These are phyloP conservation scores for Cryptus armator DNA, from an alignment of 2,888 invertebrate genomes.

Conservation along the genomic window DNA sequence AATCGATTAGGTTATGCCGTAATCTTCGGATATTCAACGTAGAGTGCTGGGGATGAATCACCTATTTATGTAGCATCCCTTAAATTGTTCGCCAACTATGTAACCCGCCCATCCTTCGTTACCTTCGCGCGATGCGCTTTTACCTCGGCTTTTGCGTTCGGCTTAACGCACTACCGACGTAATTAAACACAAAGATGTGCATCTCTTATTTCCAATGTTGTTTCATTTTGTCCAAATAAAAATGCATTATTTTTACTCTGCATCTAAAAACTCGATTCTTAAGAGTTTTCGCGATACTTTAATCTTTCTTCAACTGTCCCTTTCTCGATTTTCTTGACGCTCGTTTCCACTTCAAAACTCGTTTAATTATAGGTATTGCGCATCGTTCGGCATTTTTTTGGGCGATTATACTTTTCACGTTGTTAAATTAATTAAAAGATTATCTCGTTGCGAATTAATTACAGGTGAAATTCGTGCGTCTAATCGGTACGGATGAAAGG, in stretches of 20 bases:
- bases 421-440: background rate
- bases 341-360: background rate
- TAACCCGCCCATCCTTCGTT: background rate
- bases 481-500: background rate
- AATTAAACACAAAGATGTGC: background rate
- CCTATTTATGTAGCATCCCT: background rate
- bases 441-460: background rate
- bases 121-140: background rate
- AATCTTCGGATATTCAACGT: background rate
- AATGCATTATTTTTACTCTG: no score
- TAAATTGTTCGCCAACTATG: constrained; percentile 12
- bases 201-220: background rate
- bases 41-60: constrained; percentile 1
- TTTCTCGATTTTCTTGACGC: background rate
- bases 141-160: background rate
- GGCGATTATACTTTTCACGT: background rate
- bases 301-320: no score
- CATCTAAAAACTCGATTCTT: no score
- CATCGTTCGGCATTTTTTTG: background rate
- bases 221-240: background rate
- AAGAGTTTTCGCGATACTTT: no score
- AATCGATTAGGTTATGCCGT: background rate
- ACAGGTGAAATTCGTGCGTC: background rate
- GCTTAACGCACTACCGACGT: background rate
- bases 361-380: background rate